Base-by-base conservation (phyloP, 1,140 invertebrate genomes). In the Orius insidiosus region DNA sequence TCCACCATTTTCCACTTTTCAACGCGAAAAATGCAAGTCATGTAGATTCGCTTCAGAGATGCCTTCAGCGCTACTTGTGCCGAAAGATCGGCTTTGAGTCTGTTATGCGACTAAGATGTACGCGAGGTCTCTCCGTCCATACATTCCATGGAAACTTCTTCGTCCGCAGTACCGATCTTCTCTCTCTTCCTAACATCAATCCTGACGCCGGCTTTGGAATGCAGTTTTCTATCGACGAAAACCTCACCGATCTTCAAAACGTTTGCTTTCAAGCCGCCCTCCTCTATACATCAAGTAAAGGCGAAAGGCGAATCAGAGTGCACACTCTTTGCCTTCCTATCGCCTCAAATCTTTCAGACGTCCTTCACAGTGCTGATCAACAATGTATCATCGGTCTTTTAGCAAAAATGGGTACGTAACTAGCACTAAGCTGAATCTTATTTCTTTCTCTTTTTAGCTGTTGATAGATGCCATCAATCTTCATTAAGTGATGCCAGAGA, bases 71-170 rank as follows among this genome's bases (percentile, higher is more conserved):
- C 38, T 99, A 99, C 67, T 66, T 99, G 2, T 86, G 84, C 0
- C 71, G 96, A 50, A 98, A 97, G 67, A 94, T 99, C 54, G 95
- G 96, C 31, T 97, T 98, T 62, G 96, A 99, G 65, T 87, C 96
- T 33, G 95, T 99, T 1, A 93, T 99, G 88, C 73, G 96, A 58
- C 80, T 98, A 47, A 72, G 95, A 4, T 98, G 90, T 60, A 93
- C 90, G 6, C 74, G 81, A 62, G 87, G 95, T 11, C 64, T 98
- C 36, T 73, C 84, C 30, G 92, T 98, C 52, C 90, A 98, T 61
- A 93, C 92, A 53, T 99, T 98, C 72, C 93, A 98, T 68, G 96
- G 96, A 7, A 98, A 98, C 63, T 97, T 97, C 71, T 99, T 98
- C 67, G 94, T 99, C 32, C 72, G 96, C 13, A 97, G 94, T 0